Base-by-base conservation (phyloP, 2,797 vertebrate genomes). In the Chaetodon trifasciatus region DNA sequence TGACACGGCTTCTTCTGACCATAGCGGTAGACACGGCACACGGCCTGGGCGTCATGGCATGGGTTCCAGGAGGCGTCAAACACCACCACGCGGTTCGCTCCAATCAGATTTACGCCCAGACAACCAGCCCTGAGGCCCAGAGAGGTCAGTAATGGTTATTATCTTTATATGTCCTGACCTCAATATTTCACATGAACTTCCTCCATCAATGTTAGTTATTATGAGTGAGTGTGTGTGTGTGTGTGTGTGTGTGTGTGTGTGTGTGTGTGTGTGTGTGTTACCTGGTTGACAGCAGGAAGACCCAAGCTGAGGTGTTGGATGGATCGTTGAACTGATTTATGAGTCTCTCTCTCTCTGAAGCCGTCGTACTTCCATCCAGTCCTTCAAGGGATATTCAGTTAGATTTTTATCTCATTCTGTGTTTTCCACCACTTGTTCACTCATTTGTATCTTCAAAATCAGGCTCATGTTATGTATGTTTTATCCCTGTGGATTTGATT, bases 21-120 rank as follows among this genome's bases (percentile, higher is more conserved):
- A 0, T 99, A 99, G 85, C 98, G 97, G 90, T 99, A 99, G 39
- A 99, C 96, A 0, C 98, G 96, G 76, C 98, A 99, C 65, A 99
- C 98, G 0, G 98, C 98, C 95, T 99, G 98, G 11, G 98, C 98
- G 0, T 99, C 98, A 0, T 99, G 98, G 85, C 98, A 99, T 0
- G 98, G 98, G 90, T 99, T 99, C 98, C 98, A 99, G 56, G 98
- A 99, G 70, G 98, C 98, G 0, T 99, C 98, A 42, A 99, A 98
- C 69, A 99, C 98, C 83, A 99, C 97, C 85, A 99, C 98, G 0
- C 98, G 96, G 89, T 98, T 99, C 0, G 98, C 98, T 53, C 98
- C 98, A 19, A 99, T 97, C 89, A 99, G 94, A 92, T 99, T 99
- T 72, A 99, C 97, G 3, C 98, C 98, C 85, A 99, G 94, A 90